phyloP scores from a whole-genome alignment of 2,888 invertebrate genomes.

The Aphelenchoides bicaudatus region DNA sequence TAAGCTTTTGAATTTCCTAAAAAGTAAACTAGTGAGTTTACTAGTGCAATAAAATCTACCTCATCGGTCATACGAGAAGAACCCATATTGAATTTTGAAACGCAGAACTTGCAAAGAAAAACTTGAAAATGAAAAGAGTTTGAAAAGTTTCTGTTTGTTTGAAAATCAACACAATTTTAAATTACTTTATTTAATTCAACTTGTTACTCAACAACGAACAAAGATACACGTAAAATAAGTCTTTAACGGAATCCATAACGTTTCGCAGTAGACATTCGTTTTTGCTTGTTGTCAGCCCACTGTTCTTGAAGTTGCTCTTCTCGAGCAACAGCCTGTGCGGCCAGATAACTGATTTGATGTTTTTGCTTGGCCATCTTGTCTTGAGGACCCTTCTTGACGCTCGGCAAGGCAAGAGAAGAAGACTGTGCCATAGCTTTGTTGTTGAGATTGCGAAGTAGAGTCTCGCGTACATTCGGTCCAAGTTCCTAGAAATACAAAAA shows the following conservation, averaged over 20 bases:
- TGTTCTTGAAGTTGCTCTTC: conserved; percentile 56
- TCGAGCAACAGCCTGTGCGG: conserved; percentile 50
- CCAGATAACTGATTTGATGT: conserved; percentile 60
- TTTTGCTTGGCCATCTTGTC: conserved; percentile 53
- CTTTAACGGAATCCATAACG: conserved; percentile 59
- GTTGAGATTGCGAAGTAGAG: conserved; percentile 46
- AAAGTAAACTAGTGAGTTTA: no score
- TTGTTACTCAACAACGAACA: no score
- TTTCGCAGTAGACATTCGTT: conserved; percentile 45
- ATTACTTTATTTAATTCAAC: no score
- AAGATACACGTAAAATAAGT: no score
- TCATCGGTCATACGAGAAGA: no score
- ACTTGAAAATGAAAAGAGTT: no score
- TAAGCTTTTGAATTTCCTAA: no score
- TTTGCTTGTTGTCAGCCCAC: conserved; percentile 52
- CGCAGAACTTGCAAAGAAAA: no score
- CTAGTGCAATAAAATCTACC: no score
- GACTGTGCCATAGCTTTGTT: conserved; percentile 31
- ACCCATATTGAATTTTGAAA: no score
- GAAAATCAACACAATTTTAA: no score
- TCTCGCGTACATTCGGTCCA: conserved; percentile 52
- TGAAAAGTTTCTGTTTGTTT: no score
- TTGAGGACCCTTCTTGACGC: conserved; percentile 27
- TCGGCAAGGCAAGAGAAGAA: conserved; percentile 25
- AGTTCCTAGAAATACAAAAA: conserved; percentile 35